Evolutionary conservation across 2,797 vertebrate genomes (phyloP).

Genomic region (Sparidentex hasta): DNA sequence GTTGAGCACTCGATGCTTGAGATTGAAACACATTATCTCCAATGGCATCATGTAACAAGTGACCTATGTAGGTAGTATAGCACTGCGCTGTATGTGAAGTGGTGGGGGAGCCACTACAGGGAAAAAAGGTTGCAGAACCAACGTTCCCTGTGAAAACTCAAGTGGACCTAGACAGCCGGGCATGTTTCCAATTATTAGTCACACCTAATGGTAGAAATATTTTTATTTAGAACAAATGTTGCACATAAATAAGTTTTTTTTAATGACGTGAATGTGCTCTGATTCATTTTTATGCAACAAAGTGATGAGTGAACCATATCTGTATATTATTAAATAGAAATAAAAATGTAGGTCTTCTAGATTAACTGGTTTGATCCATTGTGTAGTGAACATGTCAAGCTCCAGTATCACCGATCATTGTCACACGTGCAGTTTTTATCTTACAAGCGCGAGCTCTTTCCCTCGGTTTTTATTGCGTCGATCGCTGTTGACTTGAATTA

Average conservation of each 20-base stretch:
- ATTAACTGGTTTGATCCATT: not conserved
- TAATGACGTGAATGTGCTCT: not conserved
- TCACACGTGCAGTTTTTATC: conserved; percentile 23
- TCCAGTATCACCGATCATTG: not conserved
- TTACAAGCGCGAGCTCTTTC: not conserved
- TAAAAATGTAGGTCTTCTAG: not conserved
- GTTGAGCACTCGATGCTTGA: conserved; percentile 17
- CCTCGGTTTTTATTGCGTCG: conserved; percentile 31
- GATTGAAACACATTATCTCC: conserved; percentile 44
- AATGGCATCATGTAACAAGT: conserved; percentile 20
- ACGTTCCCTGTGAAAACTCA: conserved; percentile 1
- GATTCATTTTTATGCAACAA: not conserved
- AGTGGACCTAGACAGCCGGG: not conserved
- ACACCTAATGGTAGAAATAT: not conserved
- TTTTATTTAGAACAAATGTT: not conserved
- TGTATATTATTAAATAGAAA: not conserved
- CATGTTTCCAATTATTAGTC: not conserved
- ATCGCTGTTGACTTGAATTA: conserved; percentile 35
- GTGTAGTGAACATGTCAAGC: not conserved
- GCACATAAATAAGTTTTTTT: not conserved
- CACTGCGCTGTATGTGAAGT: conserved; percentile 17
- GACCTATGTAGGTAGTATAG: conserved; percentile 26
- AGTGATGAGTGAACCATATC: not conserved
- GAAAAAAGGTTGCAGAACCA: conserved; percentile 25
- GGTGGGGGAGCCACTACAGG: conserved; percentile 24